Conservation (phyloP, 2,797 vertebrate species). For the Sebastes matsubarae region DNA sequence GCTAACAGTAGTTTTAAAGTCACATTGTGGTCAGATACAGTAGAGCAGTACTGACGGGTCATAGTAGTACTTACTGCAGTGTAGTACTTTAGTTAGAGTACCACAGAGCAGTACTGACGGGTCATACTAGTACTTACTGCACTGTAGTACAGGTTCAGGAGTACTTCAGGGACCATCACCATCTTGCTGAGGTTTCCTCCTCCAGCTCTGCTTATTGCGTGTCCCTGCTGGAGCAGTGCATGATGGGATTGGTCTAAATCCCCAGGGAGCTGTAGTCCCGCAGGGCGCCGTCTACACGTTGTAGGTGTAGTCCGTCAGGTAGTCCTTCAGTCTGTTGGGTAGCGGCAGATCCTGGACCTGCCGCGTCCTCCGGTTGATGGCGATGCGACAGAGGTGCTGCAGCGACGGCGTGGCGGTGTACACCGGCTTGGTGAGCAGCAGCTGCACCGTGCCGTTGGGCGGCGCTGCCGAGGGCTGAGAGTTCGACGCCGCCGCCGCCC, state of each 20-base stretch:
- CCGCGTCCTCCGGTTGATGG: slow-evolving; percentile 89
- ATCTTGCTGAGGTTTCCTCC: too few species aligned
- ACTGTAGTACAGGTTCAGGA: too few species aligned
- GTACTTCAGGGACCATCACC: too few species aligned
- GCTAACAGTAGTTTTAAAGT: too few species aligned
- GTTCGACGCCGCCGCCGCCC: neutral
- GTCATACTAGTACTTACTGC: too few species aligned
- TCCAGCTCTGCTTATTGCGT: neutral
- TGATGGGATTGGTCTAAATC: neutral
- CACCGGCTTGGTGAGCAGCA: slow-evolving; percentile 92
- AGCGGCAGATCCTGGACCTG: slow-evolving; percentile 90
- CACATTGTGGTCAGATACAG: too few species aligned
- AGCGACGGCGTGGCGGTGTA: slow-evolving; percentile 86
- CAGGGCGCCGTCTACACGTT: slow-evolving; percentile 81
- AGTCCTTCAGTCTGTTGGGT: slow-evolving; percentile 92
- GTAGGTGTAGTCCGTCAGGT: slow-evolving; percentile 92
- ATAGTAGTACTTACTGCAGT: too few species aligned
- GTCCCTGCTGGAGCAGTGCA: neutral
- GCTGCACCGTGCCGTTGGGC: slow-evolving; percentile 91
- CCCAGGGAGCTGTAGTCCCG: neutral
- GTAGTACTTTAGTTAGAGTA: too few species aligned
- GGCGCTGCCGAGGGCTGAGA: slow-evolving; percentile 72
- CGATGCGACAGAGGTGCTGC: slow-evolving; percentile 91
- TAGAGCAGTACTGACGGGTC: too few species aligned
- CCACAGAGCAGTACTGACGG: too few species aligned